Percentiles rank a stretch among this genome's conserved stretches.
These are phyloP conservation scores for Aleiodes testaceus DNA, from an alignment of 2,888 invertebrate species.

Conservation along the genomic window DNA sequence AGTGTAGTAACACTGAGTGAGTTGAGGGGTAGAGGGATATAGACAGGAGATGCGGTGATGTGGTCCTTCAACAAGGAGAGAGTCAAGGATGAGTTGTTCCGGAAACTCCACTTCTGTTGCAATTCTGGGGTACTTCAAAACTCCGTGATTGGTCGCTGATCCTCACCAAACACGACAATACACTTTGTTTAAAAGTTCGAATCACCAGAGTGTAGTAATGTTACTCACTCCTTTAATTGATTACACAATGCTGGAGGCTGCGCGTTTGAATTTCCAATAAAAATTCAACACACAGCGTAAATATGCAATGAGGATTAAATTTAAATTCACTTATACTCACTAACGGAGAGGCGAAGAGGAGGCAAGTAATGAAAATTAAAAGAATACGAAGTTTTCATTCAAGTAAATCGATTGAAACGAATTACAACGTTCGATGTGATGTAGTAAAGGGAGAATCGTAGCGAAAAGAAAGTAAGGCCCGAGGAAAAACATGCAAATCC, in stretches of 20 bases:
- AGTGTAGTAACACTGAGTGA: slow-evolving; percentile 24
- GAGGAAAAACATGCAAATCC: slow-evolving; percentile 45
- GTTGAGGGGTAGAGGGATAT: neutral
- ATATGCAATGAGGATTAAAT: slow-evolving; percentile 18
- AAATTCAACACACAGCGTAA: slow-evolving; percentile 9
- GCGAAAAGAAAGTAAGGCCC: slow-evolving; percentile 20
- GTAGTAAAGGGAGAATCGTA: slow-evolving; percentile 8
- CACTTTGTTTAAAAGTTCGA: slow-evolving; percentile 53
- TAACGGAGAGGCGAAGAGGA: neutral
- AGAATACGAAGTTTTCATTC: slow-evolving; percentile 16
- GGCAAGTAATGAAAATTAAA: neutral
- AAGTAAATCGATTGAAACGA: slow-evolving; percentile 39
- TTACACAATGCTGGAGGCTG: neutral
- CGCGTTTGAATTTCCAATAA: neutral
- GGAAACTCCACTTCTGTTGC: slow-evolving; percentile 44
- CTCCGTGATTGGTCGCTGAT: slow-evolving; percentile 63
- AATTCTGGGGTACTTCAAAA: slow-evolving; percentile 57
- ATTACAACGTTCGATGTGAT: slow-evolving; percentile 24
- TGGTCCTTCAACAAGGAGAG: slow-evolving; percentile 44
- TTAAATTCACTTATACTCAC: slow-evolving; percentile 13
- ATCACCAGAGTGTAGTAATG: slow-evolving; percentile 6
- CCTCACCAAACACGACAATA: slow-evolving; percentile 66
- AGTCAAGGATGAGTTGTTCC: slow-evolving; percentile 46
- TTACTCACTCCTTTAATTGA: slow-evolving; percentile 6
- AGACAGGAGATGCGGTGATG: slow-evolving; percentile 42